A percentile compares a stretch with the other conserved stretches of the same genome.
phyloP scores from a whole-genome alignment of 1,140 invertebrate genomes.

The Aphelinus certus region DNA sequence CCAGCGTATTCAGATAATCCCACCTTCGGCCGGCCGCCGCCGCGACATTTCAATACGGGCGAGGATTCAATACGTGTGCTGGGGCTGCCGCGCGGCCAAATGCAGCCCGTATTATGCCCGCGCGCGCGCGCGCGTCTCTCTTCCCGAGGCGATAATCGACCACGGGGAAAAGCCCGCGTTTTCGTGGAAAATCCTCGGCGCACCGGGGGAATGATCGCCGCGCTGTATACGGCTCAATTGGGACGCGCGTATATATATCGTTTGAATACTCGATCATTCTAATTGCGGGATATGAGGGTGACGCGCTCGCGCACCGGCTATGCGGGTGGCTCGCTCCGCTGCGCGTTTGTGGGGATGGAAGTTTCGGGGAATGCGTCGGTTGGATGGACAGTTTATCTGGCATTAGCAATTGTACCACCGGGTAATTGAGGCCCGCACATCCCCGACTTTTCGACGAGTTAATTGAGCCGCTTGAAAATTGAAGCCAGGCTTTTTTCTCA shows the following conservation, averaged over 20 bases:
- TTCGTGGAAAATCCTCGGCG: too few relatives aligned
- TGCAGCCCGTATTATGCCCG: not conserved
- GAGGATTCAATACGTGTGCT: too few relatives aligned
- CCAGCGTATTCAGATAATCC: constrained; percentile 63
- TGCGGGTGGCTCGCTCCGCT: constrained; percentile 10
- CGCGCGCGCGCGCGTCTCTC: not conserved
- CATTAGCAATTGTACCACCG: not conserved
- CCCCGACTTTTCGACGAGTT: not conserved
- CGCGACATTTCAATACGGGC: constrained; percentile 60
- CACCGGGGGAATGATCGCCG: too few relatives aligned
- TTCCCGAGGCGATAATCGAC: constrained; percentile 8
- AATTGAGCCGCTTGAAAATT: not conserved
- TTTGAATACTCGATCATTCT: constrained; percentile 8
- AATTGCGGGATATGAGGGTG: constrained; percentile 21
- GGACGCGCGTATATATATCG: not conserved
- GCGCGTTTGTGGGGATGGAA: not conserved
- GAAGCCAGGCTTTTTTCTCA: too few relatives aligned
- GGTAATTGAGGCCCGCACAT: constrained; percentile 31
- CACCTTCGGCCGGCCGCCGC: constrained; percentile 45
- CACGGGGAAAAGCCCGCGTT: too few relatives aligned
- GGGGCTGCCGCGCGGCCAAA: constrained; percentile 3
- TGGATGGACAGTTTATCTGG: not conserved
- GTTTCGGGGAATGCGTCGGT: constrained; percentile 7
- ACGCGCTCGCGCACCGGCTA: not conserved
- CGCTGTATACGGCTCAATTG: constrained; percentile 5